Evolutionary conservation across 2,797 vertebrate genomes (phyloP).

Genomic region (Meda fulgida): DNA sequence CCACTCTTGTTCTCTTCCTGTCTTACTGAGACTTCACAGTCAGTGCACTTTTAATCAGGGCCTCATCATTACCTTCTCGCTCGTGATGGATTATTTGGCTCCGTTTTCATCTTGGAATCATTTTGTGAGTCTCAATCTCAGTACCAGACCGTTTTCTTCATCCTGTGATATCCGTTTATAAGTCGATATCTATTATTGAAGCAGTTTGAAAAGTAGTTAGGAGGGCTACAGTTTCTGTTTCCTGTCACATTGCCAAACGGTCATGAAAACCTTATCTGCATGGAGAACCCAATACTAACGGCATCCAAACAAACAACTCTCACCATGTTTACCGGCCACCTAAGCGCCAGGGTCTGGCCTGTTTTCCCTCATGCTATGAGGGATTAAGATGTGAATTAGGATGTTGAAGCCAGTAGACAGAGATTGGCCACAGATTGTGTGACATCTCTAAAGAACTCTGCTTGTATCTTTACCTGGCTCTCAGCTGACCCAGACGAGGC

Average conservation of each 20-base stretch:
- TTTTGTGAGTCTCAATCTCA: background rate
- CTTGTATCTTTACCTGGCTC: constrained; percentile 15
- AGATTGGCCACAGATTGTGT: constrained; percentile 35
- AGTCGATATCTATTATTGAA: constrained; percentile 11
- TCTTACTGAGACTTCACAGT: constrained; percentile 16
- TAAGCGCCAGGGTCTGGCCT: background rate
- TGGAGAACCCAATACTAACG: constrained; percentile 38
- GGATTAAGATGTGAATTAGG: constrained; percentile 18
- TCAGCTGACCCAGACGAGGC: constrained; percentile 32
- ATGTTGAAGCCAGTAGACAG: background rate
- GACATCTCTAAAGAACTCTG: background rate
- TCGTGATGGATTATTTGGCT: constrained; percentile 10
- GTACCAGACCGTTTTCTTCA: background rate
- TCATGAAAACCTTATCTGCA: constrained; percentile 40
- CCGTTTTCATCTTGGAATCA: constrained; percentile 18
- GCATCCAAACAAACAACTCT: constrained; percentile 39
- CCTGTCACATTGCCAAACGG: constrained; percentile 30
- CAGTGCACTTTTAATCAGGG: constrained; percentile 24
- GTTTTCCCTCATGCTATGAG: constrained; percentile 6
- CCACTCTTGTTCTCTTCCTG: constrained; percentile 13
- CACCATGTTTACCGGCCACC: constrained; percentile 38
- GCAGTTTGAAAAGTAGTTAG: constrained; percentile 38
- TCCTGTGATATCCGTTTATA: constrained; percentile 20
- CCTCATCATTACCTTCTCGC: background rate
- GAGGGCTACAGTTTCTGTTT: constrained; percentile 37